phyloP scores from a whole-genome alignment of 2,113 vertebrate species.

The Pongo pygmaeus region DNA sequence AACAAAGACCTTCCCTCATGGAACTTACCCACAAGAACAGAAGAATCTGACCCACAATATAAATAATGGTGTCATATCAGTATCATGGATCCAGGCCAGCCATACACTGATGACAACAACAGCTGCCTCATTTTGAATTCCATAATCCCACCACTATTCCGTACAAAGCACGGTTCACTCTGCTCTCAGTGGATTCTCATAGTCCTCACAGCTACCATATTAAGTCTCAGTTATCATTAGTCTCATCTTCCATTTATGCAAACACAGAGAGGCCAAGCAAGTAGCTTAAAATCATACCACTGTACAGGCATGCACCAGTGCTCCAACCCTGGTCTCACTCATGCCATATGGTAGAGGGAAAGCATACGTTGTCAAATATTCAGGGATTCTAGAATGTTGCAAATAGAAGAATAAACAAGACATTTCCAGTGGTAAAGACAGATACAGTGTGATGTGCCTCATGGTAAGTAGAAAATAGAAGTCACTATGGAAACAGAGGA shows the following conservation, averaged over 20 bases:
- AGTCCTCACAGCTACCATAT: background rate
- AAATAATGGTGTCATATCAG: background rate
- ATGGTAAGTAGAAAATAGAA: background rate
- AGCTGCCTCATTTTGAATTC: background rate
- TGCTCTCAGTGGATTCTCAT: background rate
- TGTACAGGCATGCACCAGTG: too few species aligned
- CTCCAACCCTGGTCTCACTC: background rate
- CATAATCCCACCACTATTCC: background rate
- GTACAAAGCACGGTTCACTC: background rate
- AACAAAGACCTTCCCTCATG: background rate
- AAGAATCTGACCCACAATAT: background rate
- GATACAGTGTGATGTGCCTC: rapidly evolving
- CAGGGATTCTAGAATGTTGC: background rate
- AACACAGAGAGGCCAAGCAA: background rate
- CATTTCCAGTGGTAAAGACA: background rate
- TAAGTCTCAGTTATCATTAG: background rate
- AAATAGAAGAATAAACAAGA: background rate
- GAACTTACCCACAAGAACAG: background rate
- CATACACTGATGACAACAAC: background rate
- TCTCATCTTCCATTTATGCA: background rate
- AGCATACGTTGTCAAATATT: background rate
- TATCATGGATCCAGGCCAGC: background rate
- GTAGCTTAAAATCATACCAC: background rate
- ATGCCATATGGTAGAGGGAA: background rate
- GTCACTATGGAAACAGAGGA: background rate